These are phyloP conservation scores for Drosophila kanapiae DNA, from an alignment of 1,140 invertebrate genomes.

Conservation along the genomic window DNA sequence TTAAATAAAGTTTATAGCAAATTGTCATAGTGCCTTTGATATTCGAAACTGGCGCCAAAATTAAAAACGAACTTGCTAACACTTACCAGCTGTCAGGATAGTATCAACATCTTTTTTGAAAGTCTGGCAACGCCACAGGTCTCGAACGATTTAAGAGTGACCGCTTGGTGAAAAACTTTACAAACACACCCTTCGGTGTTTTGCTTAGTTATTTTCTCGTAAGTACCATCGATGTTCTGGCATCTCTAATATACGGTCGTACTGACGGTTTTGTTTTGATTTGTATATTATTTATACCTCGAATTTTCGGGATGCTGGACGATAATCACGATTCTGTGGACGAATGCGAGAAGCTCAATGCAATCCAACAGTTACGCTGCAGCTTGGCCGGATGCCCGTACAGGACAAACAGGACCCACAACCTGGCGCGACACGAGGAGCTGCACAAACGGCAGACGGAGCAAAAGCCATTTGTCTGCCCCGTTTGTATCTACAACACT, in stretches of 20 bases:
- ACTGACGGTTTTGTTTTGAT: slow-evolving; percentile 10
- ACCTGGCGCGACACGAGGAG: slow-evolving; percentile 37
- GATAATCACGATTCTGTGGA: slow-evolving; percentile 1
- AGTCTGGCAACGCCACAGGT: no score
- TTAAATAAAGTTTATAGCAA: not conserved
- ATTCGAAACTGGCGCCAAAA: not conserved
- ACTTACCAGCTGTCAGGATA: not conserved
- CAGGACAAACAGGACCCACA: slow-evolving; percentile 39
- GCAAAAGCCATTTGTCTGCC: slow-evolving; percentile 12
- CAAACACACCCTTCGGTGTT: no score
- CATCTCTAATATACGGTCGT: not conserved
- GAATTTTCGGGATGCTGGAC: not conserved
- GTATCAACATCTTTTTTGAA: no score
- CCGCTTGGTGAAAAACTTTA: no score
- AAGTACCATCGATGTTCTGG: no score
- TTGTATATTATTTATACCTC: not conserved
- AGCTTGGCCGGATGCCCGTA: slow-evolving; percentile 23
- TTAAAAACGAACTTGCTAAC: not conserved
- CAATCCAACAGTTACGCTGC: slow-evolving; percentile 4
- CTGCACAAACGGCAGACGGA: not conserved
- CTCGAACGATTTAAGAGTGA: no score
- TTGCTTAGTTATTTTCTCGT: no score
- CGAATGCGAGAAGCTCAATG: not conserved
- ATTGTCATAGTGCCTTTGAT: no score
- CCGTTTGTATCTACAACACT: slow-evolving; percentile 34